Evolutionary conservation across 2,888 invertebrate genomes (phyloP).

Genomic region (Seira musarum): DNA sequence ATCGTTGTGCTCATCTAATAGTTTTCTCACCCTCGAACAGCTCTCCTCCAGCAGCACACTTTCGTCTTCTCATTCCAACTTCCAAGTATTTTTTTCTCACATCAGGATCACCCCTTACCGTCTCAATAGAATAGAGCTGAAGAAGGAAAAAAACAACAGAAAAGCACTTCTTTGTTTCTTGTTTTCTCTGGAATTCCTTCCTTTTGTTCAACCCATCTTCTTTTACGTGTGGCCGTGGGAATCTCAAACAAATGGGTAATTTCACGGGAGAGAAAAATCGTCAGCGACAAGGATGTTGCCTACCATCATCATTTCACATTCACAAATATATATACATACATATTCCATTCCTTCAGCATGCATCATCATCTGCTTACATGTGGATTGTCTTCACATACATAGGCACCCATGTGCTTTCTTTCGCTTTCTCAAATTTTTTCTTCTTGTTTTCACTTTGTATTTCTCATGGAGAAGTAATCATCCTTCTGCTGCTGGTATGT

Average conservation of each 20-base stretch:
- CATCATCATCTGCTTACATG: conserved; percentile 3
- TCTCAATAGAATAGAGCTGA: too few species aligned
- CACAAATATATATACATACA: neutral
- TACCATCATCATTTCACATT: neutral
- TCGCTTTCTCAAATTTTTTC: neutral
- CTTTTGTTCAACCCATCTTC: neutral
- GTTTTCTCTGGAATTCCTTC: conserved; percentile 21
- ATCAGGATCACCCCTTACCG: conserved; percentile 25
- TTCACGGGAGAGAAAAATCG: conserved; percentile 28
- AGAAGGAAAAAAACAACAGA: too few species aligned
- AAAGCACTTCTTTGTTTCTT: conserved; percentile 19
- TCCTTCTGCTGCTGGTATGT: neutral
- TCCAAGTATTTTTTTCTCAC: conserved; percentile 23
- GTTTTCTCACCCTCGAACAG: conserved; percentile 6
- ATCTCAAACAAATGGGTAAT: conserved; percentile 52
- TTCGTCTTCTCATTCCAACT: neutral
- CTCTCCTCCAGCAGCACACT: conserved; percentile 18
- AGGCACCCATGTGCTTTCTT: neutral
- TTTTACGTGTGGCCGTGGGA: conserved; percentile 54
- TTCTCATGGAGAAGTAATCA: conserved; percentile 1
- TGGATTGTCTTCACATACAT: conserved; percentile 3
- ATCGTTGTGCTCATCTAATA: conserved; percentile 42
- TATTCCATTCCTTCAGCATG: too few species aligned
- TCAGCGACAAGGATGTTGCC: neutral
- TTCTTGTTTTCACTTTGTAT: conserved; percentile 35